A percentile compares a stretch with the other conserved stretches of the same genome.
These are phyloP conservation scores for Molorchus minor DNA, from an alignment of 2,888 invertebrate genomes.

Conservation along the genomic window DNA sequence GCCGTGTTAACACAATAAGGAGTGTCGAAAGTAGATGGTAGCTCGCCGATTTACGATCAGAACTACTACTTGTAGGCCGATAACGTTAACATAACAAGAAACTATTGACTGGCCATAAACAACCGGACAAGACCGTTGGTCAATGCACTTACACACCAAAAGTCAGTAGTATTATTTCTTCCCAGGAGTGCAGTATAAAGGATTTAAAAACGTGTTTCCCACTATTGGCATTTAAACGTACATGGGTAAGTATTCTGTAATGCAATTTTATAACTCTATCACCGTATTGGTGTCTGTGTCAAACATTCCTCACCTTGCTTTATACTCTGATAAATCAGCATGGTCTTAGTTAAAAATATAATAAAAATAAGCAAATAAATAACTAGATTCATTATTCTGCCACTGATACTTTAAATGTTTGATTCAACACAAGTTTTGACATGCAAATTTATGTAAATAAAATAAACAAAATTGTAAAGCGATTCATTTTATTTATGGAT, in stretches of 20 bases:
- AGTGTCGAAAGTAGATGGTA: conserved; percentile 57
- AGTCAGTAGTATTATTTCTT: conserved; percentile 11
- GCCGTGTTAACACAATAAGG: conserved; percentile 52
- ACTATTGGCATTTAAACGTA: background rate
- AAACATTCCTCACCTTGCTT: no score
- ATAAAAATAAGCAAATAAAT: no score
- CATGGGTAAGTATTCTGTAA: background rate
- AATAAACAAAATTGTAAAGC: conserved; percentile 7
- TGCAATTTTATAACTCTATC: background rate
- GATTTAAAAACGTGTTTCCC: background rate
- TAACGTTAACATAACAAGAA: conserved; percentile 56
- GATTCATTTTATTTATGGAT: background rate
- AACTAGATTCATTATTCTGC: no score
- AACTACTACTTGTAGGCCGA: conserved; percentile 58
- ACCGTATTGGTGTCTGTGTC: no score
- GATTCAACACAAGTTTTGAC: no score
- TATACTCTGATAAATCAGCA: no score
- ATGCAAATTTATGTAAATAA: background rate
- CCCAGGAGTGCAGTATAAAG: background rate
- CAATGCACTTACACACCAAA: conserved; percentile 37
- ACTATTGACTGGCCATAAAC: conserved; percentile 46
- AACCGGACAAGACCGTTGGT: conserved; percentile 39
- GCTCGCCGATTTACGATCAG: conserved; percentile 58
- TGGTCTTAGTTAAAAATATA: no score
- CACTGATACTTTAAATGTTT: no score